Conservation (phyloP, 2,888 invertebrate genomes). For the Hemithea aestivaria region DNA sequence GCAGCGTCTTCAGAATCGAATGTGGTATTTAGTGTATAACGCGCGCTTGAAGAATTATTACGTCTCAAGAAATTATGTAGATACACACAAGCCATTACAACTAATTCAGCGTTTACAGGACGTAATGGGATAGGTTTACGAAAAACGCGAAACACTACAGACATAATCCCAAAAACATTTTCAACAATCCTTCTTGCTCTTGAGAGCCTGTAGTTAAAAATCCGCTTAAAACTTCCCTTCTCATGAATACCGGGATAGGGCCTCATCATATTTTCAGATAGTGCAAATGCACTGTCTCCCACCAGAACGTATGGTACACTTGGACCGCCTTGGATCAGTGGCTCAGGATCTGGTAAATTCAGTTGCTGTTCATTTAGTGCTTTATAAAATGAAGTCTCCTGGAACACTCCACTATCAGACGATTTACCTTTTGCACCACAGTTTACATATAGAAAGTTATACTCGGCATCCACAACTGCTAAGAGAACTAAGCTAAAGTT, state of each 20-base stretch:
- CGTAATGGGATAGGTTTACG: not conserved
- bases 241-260: not conserved
- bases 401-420: slow-evolving; percentile 28
- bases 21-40: too few species aligned
- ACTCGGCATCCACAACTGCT: slow-evolving; percentile 41
- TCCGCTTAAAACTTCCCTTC: not conserved
- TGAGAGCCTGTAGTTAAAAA: not conserved
- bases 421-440: slow-evolving; percentile 29
- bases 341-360: slow-evolving; percentile 18
- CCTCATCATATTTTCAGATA: not conserved
- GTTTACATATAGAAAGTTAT: slow-evolving; percentile 32
- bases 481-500: slow-evolving; percentile 38
- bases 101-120: not conserved
- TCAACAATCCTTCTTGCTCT: not conserved
- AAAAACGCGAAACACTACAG: slow-evolving; percentile 14
- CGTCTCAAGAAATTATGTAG: too few species aligned
- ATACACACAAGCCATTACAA: too few species aligned
- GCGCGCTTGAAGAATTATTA: too few species aligned
- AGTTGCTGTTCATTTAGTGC: too few species aligned
- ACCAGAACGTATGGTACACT: not conserved
- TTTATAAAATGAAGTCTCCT: not conserved
- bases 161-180: not conserved
- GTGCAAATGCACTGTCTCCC: not conserved
- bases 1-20: too few species aligned
- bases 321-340: slow-evolving; percentile 24